Percentiles rank a stretch among this genome's conserved stretches.
These are phyloP conservation scores for Eira barbara DNA, from an alignment of 2,113 vertebrate genomes.

Conservation along the genomic window DNA sequence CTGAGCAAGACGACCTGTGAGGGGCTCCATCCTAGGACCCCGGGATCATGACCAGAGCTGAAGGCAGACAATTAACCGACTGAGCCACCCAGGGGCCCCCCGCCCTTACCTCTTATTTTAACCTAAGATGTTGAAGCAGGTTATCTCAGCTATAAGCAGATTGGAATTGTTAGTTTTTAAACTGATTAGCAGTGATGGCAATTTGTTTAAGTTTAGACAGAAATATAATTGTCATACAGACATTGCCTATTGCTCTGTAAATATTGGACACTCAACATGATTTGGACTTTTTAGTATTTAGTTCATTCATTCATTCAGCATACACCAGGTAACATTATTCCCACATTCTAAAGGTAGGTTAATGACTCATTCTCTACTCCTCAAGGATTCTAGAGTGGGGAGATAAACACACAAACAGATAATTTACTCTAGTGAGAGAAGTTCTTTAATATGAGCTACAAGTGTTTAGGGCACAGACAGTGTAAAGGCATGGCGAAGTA, in stretches of 20 bases:
- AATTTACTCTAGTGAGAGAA: background rate
- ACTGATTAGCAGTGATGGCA: background rate
- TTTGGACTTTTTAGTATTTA: background rate
- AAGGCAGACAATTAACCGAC: background rate
- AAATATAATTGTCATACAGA: background rate
- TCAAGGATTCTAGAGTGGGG: background rate
- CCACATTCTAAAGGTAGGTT: background rate
- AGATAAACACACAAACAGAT: background rate
- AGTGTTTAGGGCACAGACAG: background rate
- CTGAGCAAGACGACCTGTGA: background rate
- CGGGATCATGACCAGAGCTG: background rate
- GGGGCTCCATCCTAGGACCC: background rate
- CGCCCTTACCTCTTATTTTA: background rate
- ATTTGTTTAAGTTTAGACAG: conserved; percentile 10
- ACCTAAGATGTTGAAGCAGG: background rate
- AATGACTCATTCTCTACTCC: background rate
- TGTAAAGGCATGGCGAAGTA: background rate
- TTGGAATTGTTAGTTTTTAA: background rate
- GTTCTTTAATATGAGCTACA: background rate
- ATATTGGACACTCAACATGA: background rate
- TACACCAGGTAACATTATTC: background rate
- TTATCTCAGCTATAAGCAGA: background rate
- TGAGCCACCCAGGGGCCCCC: background rate
- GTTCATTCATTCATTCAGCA: background rate
- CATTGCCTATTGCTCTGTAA: background rate